Evolutionary conservation across 2,888 invertebrate genomes (phyloP).

Genomic region (Lacanobia wlatinum): DNA sequence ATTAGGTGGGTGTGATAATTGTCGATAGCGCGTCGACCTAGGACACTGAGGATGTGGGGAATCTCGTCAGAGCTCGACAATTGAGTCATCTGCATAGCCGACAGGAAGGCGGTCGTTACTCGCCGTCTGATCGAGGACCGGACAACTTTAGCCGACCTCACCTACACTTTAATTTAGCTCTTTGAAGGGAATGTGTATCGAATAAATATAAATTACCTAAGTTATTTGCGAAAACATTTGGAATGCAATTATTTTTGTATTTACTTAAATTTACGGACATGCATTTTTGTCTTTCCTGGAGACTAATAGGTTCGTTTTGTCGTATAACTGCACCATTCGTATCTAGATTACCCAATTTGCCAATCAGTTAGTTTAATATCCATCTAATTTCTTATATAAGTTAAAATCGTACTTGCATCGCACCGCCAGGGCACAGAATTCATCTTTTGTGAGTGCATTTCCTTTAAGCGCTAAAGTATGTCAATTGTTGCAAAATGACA

Average conservation of each 20-base stretch:
- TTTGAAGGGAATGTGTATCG: conserved; percentile 7
- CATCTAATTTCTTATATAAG: background rate
- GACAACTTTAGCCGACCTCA: conserved; percentile 44
- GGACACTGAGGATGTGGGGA: conserved; percentile 57
- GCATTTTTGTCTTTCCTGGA: background rate
- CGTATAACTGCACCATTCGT: background rate
- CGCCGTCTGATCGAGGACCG: conserved; percentile 57
- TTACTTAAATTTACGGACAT: background rate
- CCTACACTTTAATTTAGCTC: conserved; percentile 45
- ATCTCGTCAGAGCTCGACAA: conserved; percentile 57
- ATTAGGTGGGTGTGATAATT: conserved; percentile 43
- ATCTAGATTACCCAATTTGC: background rate
- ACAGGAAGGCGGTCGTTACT: conserved; percentile 70
- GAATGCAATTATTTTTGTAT: background rate
- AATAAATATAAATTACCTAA: background rate
- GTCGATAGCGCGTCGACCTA: conserved; percentile 51
- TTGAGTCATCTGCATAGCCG: conserved; percentile 71
- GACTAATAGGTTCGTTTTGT: background rate
- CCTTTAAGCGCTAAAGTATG: conserved; percentile 6
- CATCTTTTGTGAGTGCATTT: conserved; percentile 31
- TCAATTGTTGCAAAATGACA: conserved; percentile 48
- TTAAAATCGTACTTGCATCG: background rate
- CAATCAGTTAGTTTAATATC: background rate
- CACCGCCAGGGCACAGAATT: background rate
- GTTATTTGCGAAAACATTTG: background rate